Conservation (phyloP, 1,140 invertebrate genomes). For the fruit fly (Drosophila melanogaster) region Release_6_plus_ISO1_MT NT_037436.4:27971501-27972000, state of each 20-base stretch:
- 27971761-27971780: conserved; percentile 86
- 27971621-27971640: conserved; percentile 92
- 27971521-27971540: conserved; percentile 94
- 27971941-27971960: conserved; percentile 91
- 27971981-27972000: conserved; percentile 87
- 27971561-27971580: conserved; percentile 94
- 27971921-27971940: conserved; percentile 89
- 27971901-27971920: conserved; percentile 89
- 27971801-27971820: conserved; percentile 91
- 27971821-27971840: conserved; percentile 91
- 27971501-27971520: conserved; percentile 95
- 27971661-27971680: conserved; percentile 92
- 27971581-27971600: conserved; percentile 89
- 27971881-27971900: conserved; percentile 88
- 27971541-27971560: conserved; percentile 94
- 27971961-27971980: conserved; percentile 86
- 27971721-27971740: conserved; percentile 92
- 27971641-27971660: conserved; percentile 94
- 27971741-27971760: conserved; percentile 88
- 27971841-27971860: conserved; percentile 91
- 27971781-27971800: conserved; percentile 88
- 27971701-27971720: conserved; percentile 91
- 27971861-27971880: conserved; percentile 86
- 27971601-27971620: conserved; percentile 87
- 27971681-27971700: conserved; percentile 96